phyloP scores from a whole-genome alignment of 92 coral and sea anemone species.

The Epizoanthus illoricatus region DNA sequence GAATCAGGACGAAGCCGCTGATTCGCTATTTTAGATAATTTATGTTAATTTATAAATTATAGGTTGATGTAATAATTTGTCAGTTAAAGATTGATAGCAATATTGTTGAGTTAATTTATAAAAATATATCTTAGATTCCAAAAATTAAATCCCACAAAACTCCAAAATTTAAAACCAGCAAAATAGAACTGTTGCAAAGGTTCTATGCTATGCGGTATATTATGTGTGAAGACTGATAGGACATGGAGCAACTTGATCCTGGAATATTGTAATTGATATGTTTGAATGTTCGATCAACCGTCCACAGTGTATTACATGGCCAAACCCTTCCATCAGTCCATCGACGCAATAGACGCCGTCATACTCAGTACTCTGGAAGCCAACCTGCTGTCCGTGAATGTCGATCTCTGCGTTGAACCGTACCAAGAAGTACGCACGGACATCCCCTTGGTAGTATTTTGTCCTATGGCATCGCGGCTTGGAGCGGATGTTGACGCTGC shows the following conservation, averaged over 20 bases:
- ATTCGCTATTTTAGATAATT: too few relatives aligned
- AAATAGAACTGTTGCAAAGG: too few relatives aligned
- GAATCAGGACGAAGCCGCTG: too few relatives aligned
- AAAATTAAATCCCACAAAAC: too few relatives aligned
- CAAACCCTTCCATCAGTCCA: conserved; percentile 31
- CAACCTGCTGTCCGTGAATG: conserved; percentile 11
- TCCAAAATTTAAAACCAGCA: too few relatives aligned
- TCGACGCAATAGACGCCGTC: conserved; percentile 39
- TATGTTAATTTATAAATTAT: too few relatives aligned
- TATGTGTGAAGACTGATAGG: too few relatives aligned
- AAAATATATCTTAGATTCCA: not conserved
- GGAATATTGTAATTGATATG: too few relatives aligned
- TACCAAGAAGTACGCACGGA: conserved; percentile 40
- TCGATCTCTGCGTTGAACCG: conserved; percentile 34
- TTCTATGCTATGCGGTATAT: too few relatives aligned
- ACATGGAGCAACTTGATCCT: too few relatives aligned
- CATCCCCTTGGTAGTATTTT: conserved; percentile 35
- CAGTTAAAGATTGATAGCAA: not conserved
- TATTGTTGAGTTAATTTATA: not conserved
- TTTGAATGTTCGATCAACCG: too few relatives aligned
- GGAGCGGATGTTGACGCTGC: conserved; percentile 28
- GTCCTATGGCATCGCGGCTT: conserved; percentile 30
- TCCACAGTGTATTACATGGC: conserved; percentile 33
- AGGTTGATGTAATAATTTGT: not conserved
- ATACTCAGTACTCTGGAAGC: conserved; percentile 40